These are phyloP conservation scores for Neoniphon sammara DNA, from an alignment of 2,797 vertebrate species.

Conservation along the genomic window DNA sequence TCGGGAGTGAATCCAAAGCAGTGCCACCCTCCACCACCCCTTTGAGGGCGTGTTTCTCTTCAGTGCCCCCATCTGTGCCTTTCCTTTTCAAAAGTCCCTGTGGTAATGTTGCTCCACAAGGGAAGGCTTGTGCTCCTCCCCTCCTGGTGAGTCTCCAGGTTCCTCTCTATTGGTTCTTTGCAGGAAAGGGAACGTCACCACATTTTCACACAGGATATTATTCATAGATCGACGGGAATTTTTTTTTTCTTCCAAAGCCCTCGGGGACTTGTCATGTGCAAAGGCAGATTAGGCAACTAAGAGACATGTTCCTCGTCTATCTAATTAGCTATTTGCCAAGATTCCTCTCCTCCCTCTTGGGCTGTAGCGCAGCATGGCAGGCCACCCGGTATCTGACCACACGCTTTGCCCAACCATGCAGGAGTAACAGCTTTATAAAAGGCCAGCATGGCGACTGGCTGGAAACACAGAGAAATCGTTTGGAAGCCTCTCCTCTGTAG, in stretches of 20 bases:
- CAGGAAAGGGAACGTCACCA: neutral
- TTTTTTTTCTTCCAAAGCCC: neutral
- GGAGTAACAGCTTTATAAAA: slow-evolving; percentile 57
- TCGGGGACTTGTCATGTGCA: slow-evolving; percentile 30
- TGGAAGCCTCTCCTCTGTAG: slow-evolving; percentile 18
- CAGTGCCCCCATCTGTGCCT: slow-evolving; percentile 65
- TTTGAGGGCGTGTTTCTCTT: slow-evolving; percentile 60
- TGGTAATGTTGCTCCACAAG: slow-evolving; percentile 47
- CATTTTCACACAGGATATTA: slow-evolving; percentile 43
- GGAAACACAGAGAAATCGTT: slow-evolving; percentile 37
- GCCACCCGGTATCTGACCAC: slow-evolving; percentile 41
- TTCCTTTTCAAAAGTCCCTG: slow-evolving; percentile 36
- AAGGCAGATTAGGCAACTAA: slow-evolving; percentile 1
- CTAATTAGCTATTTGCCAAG: slow-evolving; percentile 39
- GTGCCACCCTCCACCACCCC: slow-evolving; percentile 53
- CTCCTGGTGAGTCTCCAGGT: slow-evolving; percentile 5
- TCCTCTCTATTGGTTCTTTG: neutral
- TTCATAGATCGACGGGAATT: slow-evolving; percentile 10
- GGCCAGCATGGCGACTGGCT: slow-evolving; percentile 40
- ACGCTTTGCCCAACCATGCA: slow-evolving; percentile 55
- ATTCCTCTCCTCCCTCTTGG: slow-evolving; percentile 22
- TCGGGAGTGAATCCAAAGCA: slow-evolving; percentile 47
- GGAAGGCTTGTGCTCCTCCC: slow-evolving; percentile 25
- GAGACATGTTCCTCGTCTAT: slow-evolving; percentile 10
- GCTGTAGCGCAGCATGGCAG: slow-evolving; percentile 32